phyloP scores from a whole-genome alignment of 2,113 vertebrate genomes.

The Poeciliopsis retropinna region DNA sequence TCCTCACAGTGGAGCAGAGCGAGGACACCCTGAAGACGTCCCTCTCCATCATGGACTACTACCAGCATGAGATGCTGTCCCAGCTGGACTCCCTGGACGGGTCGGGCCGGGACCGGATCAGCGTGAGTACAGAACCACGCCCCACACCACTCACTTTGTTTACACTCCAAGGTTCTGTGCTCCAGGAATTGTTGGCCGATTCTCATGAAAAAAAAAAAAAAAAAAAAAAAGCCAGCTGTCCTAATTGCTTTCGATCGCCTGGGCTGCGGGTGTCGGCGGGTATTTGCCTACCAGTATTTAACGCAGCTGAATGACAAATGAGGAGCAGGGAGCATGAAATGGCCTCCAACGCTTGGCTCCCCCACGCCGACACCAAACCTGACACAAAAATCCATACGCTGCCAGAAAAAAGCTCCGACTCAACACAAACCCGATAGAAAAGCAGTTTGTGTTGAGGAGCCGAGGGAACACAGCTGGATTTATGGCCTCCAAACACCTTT shows the following conservation, averaged over 20 bases:
- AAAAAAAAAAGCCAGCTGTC: neutral
- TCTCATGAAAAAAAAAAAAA: constrained; percentile 49
- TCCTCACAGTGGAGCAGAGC: constrained; percentile 40
- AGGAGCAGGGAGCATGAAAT: constrained; percentile 76
- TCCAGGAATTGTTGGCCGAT: constrained; percentile 42
- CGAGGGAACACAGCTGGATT: constrained; percentile 6
- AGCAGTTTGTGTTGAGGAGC: constrained; percentile 12
- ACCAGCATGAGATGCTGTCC: constrained; percentile 59
- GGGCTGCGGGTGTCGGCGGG: constrained; percentile 62
- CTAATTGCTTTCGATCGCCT: constrained; percentile 80
- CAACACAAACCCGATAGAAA: constrained; percentile 36
- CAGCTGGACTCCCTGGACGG: constrained; percentile 52
- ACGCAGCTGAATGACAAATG: constrained; percentile 80
- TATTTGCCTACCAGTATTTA: constrained; percentile 81
- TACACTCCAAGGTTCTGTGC: constrained; percentile 1
- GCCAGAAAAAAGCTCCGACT: constrained; percentile 36
- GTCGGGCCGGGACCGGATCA: constrained; percentile 48
- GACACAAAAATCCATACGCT: constrained; percentile 65
- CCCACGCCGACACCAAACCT: constrained; percentile 18
- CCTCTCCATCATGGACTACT: constrained; percentile 72
- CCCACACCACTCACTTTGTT: constrained; percentile 31
- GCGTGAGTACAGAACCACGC: constrained; percentile 55
- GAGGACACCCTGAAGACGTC: constrained; percentile 65
- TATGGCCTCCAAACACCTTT: neutral
- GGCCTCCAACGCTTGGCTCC: constrained; percentile 53